A percentile compares a stretch with the other conserved stretches of the same genome.
Evolutionary conservation across 2,797 vertebrate genomes (phyloP).

Genomic region (Coilia nasus): DNA sequence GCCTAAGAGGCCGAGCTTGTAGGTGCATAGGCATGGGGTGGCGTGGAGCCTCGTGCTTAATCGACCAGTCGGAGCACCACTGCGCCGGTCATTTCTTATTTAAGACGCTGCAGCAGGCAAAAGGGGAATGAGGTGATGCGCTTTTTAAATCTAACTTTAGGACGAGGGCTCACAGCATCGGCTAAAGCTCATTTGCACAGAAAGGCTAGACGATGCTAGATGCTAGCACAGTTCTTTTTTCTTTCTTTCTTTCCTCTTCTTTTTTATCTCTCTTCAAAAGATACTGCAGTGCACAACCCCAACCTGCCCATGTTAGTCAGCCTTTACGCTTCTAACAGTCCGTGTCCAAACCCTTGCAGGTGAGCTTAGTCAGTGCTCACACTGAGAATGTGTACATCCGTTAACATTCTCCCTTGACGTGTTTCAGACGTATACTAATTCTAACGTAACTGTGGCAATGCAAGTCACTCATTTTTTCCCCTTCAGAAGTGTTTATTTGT

Average conservation of each 20-base stretch:
- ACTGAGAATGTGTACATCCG: not conserved
- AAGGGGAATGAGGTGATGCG: not conserved
- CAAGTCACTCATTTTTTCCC: too few species aligned
- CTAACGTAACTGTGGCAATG: too few species aligned
- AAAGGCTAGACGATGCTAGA: not conserved
- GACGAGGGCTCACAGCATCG: not conserved
- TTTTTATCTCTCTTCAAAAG: not conserved
- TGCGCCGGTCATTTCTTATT: not conserved
- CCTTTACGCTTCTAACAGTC: not conserved
- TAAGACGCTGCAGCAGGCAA: not conserved
- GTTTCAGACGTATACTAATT: too few species aligned
- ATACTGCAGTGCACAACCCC: not conserved
- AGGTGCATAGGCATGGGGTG: not conserved
- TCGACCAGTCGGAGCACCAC: not conserved
- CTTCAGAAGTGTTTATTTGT: too few species aligned
- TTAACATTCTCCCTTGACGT: not conserved
- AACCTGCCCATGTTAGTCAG: not conserved
- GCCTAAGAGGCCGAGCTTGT: not conserved
- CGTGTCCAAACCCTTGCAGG: not conserved
- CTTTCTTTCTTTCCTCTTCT: too few species aligned
- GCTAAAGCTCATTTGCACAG: constrained; percentile 27
- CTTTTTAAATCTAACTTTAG: constrained; percentile 24
- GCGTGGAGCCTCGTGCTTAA: not conserved
- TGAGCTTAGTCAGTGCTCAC: not conserved
- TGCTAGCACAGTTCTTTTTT: not conserved